Percentiles rank a stretch among this genome's conserved stretches.
These are phyloP conservation scores for Netelia melanura DNA, from an alignment of 2,888 invertebrate species.

Conservation along the genomic window DNA sequence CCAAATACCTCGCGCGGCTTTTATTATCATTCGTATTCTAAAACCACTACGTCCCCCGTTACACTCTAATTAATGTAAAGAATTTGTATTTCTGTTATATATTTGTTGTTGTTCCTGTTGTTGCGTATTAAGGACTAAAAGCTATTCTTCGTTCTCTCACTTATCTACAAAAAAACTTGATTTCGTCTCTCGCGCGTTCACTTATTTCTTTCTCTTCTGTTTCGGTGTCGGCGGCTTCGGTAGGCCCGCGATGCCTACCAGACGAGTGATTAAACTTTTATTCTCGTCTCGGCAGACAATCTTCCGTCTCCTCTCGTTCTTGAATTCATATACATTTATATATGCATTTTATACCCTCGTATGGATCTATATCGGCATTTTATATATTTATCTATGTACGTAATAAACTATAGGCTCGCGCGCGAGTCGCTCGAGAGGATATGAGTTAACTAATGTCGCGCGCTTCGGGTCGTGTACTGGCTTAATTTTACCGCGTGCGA, in stretches of 20 bases:
- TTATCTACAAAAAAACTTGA: slow-evolving; percentile 75
- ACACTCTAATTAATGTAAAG: slow-evolving; percentile 82
- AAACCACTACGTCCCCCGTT: slow-evolving; percentile 80
- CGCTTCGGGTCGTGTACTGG: slow-evolving; percentile 10
- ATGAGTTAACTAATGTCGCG: slow-evolving; percentile 45
- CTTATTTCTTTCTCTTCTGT: slow-evolving; percentile 33
- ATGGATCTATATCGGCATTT: slow-evolving; percentile 72
- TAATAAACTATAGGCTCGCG: slow-evolving; percentile 82
- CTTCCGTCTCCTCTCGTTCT: slow-evolving; percentile 50
- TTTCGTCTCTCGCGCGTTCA: slow-evolving; percentile 61
- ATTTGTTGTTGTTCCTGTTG: slow-evolving; percentile 65
- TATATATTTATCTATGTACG: slow-evolving; percentile 79
- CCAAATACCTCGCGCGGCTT: slow-evolving; percentile 71
- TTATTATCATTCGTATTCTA: slow-evolving; percentile 72
- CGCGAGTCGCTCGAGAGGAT: slow-evolving; percentile 55
- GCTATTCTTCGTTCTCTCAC: slow-evolving; percentile 54
- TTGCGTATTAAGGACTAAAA: slow-evolving; percentile 71
- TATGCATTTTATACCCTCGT: slow-evolving; percentile 73
- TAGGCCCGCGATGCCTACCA: slow-evolving; percentile 50
- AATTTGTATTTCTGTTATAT: slow-evolving; percentile 77
- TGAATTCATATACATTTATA: slow-evolving; percentile 64
- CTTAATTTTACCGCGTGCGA: slow-evolving; percentile 2
- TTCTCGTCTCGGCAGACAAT: slow-evolving; percentile 55
- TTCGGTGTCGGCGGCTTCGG: slow-evolving; percentile 39
- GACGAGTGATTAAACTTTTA: slow-evolving; percentile 52